Evolutionary conservation across 2,797 vertebrate species (phyloP), one percentile per base, ranked within the genome.

Genomic region (Mergus octosetaceus): DNA sequence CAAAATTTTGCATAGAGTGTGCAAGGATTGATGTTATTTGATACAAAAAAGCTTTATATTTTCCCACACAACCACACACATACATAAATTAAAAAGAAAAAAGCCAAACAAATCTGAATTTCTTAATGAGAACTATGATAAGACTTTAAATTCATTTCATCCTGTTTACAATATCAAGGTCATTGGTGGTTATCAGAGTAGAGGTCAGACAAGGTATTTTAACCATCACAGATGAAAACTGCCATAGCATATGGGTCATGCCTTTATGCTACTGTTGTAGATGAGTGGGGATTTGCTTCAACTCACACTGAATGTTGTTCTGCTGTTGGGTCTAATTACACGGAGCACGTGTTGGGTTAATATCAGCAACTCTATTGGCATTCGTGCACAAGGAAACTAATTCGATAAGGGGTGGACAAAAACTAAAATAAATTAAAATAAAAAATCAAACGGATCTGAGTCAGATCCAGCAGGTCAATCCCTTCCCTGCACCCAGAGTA

Each of bases 1-100:
- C 98, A 98, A 98, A 98, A 98, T 97, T 98, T 99, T 99, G 98
- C 98, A 99, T 99, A 99, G 98, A 98, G 98, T 98, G 98, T 98
- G 98, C 96, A 98, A 98, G 98, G 98, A 98, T 98, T 96, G 97
- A 98, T 97, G 97, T 97, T 98, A 98, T 94, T 97, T 94, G 95
- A 97, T 98, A 96, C 95, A 97, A 94, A 95, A 94, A 96, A 96
- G 95, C 93, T 95, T 95, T 97, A 78, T 96, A 89, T 97, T 95
- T 96, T 96, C 96, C 94, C 96, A 96, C 95, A 95, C 93, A 97
- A 92, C 84, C 96, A 97, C 96, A 95, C 91, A 97, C 96, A 96
- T 75, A 96, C 96, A 95, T 89, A 95, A 94, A 96, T 97, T 94
- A 96, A 94, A 94, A 95, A 91, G 41, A 85, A 95, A 94, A 96